Conservation (phyloP, 2,888 invertebrate species). For the Halictus quadricinctus region DNA sequence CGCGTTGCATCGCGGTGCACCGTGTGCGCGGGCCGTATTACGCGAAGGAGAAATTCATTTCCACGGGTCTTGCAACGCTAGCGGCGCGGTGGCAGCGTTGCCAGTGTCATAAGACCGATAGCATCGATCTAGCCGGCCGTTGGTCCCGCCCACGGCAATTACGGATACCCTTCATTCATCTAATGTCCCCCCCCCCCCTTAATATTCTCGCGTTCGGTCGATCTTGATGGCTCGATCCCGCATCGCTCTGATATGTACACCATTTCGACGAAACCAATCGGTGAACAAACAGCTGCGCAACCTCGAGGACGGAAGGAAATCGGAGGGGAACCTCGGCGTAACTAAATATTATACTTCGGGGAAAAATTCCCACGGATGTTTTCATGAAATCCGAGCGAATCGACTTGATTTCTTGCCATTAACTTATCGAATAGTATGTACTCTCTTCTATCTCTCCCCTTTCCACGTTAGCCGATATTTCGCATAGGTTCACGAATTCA, state of each 20-base stretch:
- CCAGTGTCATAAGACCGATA: conserved; percentile 10
- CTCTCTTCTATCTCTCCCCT: neutral
- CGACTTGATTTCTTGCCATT: neutral
- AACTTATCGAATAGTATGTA: neutral
- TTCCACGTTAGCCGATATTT: neutral
- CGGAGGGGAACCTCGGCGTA: neutral
- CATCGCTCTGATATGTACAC: neutral
- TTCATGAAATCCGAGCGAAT: neutral
- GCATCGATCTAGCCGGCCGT: conserved; percentile 15
- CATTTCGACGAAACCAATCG: neutral
- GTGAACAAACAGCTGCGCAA: neutral
- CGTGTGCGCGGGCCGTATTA: conserved; percentile 9
- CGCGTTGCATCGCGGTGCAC: neutral
- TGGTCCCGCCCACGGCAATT: neutral
- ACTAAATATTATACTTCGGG: neutral
- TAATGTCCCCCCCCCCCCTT: neutral
- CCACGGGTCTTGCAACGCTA: conserved; percentile 3
- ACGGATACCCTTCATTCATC: neutral
- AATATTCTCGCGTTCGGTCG: neutral
- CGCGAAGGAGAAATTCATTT: conserved; percentile 42
- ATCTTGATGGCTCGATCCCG: neutral
- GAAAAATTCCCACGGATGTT: neutral
- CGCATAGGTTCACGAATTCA: neutral
- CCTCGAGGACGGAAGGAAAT: neutral
- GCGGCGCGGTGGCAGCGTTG: neutral